phyloP scores from a whole-genome alignment of 2,113 vertebrate genomes.

The Xenopus laevis region DNA sequence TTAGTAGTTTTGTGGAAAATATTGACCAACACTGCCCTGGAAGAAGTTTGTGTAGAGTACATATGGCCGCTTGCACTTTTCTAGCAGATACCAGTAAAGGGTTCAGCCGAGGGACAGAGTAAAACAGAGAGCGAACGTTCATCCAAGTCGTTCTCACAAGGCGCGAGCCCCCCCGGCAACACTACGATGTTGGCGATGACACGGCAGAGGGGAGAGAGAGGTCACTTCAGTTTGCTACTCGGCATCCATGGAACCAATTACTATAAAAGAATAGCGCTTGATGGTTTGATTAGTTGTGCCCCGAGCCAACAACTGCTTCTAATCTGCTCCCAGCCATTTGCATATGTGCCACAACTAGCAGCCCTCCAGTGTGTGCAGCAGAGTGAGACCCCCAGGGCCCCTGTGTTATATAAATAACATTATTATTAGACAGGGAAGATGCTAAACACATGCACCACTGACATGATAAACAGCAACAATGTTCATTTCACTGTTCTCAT shows the following conservation, averaged over 20 bases:
- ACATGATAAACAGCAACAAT: not conserved
- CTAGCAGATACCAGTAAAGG: too few relatives aligned
- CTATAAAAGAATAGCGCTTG: conserved; percentile 2
- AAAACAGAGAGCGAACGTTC: not conserved
- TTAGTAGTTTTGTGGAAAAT: too few relatives aligned
- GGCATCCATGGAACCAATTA: conserved; percentile 32
- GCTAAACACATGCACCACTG: not conserved
- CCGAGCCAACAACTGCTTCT: conserved; percentile 15
- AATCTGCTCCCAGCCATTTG: not conserved
- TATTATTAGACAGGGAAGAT: not conserved
- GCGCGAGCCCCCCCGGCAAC: conserved; percentile 19
- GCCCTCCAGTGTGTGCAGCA: too few relatives aligned
- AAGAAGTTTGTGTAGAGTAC: too few relatives aligned
- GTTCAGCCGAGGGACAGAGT: conserved; percentile 19
- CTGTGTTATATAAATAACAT: too few relatives aligned
- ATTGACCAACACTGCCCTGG: too few relatives aligned
- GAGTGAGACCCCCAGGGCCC: too few relatives aligned
- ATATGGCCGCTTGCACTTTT: too few relatives aligned
- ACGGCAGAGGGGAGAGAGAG: conserved; percentile 19
- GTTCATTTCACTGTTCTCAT: too few relatives aligned
- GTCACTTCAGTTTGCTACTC: conserved; percentile 23
- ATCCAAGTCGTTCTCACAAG: not conserved
- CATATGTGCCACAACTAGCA: too few relatives aligned
- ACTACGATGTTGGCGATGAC: not conserved
- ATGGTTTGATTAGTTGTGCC: conserved; percentile 24